Conservation (phyloP, 2,888 invertebrate genomes). For the Acholoe squamosa region DNA sequence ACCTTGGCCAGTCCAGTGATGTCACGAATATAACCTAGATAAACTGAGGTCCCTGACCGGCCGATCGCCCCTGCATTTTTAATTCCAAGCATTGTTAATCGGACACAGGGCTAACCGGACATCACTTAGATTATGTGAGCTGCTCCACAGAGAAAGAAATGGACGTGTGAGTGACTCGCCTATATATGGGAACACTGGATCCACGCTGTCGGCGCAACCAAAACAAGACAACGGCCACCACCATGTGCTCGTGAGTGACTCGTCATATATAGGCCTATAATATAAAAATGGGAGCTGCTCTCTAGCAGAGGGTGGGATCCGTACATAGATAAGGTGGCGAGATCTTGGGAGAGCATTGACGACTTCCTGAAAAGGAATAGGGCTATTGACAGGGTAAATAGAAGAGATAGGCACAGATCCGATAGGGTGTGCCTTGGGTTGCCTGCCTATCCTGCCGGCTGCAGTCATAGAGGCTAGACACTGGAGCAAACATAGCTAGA, state of each 20-base stretch:
- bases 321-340: too few relatives aligned
- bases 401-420: not conserved
- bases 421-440: too few relatives aligned
- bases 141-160: too few relatives aligned
- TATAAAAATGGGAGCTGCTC: not conserved
- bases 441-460: too few relatives aligned
- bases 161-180: not conserved
- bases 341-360: too few relatives aligned
- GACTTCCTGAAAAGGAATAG: not conserved
- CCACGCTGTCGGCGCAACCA: slow-evolving; percentile 24
- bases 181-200: not conserved
- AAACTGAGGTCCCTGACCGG: not conserved
- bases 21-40: slow-evolving; percentile 36
- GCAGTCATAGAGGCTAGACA: not conserved
- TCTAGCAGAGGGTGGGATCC: not conserved
- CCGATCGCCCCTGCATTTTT: slow-evolving; percentile 21
- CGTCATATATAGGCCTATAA: too few relatives aligned
- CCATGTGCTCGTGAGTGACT: slow-evolving; percentile 40
- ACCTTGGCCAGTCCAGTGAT: slow-evolving; percentile 21
- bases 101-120: not conserved
- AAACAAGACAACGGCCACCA: not conserved
- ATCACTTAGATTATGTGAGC: not conserved
- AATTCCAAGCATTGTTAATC: slow-evolving; percentile 37
- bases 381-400: not conserved
- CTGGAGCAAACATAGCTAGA: slow-evolving; percentile 14